A percentile compares a stretch with the other conserved stretches of the same genome.
Conservation (phyloP, 1,140 invertebrate species). For the Drosophila dunni region DNA sequence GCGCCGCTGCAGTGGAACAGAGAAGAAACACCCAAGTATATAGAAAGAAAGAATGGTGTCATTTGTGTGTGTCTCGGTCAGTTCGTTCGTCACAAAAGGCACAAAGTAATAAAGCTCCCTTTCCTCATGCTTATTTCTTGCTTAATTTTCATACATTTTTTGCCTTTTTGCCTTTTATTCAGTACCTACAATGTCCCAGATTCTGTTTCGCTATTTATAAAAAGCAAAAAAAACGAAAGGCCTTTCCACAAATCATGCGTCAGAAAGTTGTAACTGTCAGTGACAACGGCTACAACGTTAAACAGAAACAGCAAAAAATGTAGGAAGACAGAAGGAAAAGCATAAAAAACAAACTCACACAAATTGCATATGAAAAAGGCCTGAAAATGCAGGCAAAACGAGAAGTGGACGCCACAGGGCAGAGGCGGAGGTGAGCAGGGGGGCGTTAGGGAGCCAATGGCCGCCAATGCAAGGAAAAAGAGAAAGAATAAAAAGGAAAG, state of each 20-base stretch:
- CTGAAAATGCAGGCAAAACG: conserved; percentile 17
- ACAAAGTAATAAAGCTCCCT: conserved; percentile 27
- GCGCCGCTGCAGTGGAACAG: background rate
- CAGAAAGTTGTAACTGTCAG: conserved; percentile 81
- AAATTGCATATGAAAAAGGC: conserved; percentile 70
- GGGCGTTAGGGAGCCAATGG: conserved; percentile 45
- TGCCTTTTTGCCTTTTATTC: conserved; percentile 14
- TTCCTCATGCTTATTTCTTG: conserved; percentile 36
- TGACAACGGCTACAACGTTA: conserved; percentile 40
- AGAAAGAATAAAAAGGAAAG: conserved; percentile 24
- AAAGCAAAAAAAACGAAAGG: conserved; percentile 67
- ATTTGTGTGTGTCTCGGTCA: conserved; percentile 29
- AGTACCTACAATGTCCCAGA: conserved; percentile 60
- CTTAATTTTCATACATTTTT: conserved; percentile 24
- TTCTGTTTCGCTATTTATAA: conserved; percentile 60
- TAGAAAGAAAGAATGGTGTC: conserved; percentile 10
- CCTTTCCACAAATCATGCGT: conserved; percentile 82
- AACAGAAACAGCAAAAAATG: conserved; percentile 46
- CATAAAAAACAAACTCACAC: conserved; percentile 29
- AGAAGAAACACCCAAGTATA: background rate
- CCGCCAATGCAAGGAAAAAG: conserved; percentile 41
- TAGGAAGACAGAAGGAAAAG: conserved; percentile 56
- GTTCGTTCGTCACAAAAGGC: conserved; percentile 34
- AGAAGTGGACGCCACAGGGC: conserved; percentile 1
- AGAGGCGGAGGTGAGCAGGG: background rate